phyloP scores from a whole-genome alignment of 2,797 vertebrate genomes.

The Pseudochromis fuscus region DNA sequence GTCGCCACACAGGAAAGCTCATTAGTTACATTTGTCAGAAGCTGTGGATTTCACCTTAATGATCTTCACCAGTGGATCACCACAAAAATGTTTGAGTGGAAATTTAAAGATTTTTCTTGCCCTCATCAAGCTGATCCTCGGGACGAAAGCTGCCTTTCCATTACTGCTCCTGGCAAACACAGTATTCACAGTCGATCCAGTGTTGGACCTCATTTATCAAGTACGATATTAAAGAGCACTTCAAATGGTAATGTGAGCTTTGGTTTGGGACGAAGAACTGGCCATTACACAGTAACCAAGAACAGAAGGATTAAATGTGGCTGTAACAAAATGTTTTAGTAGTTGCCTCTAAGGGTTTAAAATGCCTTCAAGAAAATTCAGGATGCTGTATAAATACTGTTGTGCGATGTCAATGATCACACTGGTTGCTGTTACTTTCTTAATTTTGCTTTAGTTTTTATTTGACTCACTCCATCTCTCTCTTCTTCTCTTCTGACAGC shows the following conservation, averaged over 20 bases:
- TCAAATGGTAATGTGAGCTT: background rate
- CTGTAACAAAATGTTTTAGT: background rate
- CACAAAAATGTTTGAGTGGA: constrained; percentile 43
- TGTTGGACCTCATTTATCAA: constrained; percentile 2
- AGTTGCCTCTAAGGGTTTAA: background rate
- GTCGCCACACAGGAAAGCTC: constrained; percentile 34
- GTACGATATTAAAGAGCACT: background rate
- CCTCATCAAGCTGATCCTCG: background rate
- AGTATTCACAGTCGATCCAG: background rate
- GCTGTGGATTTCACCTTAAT: constrained; percentile 38
- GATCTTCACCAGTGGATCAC: constrained; percentile 7
- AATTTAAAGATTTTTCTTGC: constrained; percentile 15
- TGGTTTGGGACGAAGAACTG: background rate
- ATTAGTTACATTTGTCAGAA: constrained; percentile 30
- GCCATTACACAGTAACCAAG: background rate
- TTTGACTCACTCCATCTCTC: constrained; percentile 3
- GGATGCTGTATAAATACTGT: background rate
- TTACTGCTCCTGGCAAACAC: background rate
- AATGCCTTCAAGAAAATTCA: background rate
- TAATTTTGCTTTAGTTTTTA: background rate
- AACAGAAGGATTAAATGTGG: constrained; percentile 1
- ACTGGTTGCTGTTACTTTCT: background rate
- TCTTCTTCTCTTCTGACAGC: constrained; percentile 85
- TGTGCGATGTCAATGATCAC: background rate
- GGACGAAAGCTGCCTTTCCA: constrained; percentile 20